Evolutionary conservation across 2,797 vertebrate genomes (phyloP).

Genomic region (Pteropus rufus): DNA sequence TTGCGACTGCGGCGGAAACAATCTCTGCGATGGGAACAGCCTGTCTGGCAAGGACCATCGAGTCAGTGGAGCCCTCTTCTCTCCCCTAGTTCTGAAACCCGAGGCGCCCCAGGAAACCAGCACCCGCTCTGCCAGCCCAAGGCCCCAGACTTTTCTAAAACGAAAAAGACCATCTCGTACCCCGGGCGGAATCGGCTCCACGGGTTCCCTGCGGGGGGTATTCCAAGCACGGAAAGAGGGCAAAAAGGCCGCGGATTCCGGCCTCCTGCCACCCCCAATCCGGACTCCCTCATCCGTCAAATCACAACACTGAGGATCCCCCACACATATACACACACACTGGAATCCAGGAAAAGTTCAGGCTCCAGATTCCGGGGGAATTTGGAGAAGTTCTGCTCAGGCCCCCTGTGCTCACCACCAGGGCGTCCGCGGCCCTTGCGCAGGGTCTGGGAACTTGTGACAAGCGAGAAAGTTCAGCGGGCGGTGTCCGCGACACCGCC

Average conservation of each 20-base stretch:
- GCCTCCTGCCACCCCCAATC: neutral
- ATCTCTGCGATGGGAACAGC: neutral
- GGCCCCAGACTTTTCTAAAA: slow-evolving; percentile 23
- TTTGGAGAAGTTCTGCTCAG: neutral
- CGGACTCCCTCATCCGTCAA: neutral
- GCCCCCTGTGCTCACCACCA: neutral
- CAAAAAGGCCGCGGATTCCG: neutral
- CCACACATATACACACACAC: neutral
- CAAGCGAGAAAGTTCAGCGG: slow-evolving; percentile 4
- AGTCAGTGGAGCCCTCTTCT: neutral
- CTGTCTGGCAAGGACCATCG: neutral
- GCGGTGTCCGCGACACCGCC: neutral
- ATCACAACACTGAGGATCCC: neutral
- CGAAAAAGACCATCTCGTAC: neutral
- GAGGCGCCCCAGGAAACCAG: neutral
- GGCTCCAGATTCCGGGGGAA: neutral
- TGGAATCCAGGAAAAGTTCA: neutral
- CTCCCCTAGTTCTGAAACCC: neutral
- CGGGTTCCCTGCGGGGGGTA: neutral
- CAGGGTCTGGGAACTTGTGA: neutral
- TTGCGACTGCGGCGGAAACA: neutral
- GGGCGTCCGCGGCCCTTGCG: neutral
- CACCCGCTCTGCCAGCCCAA: accelerated
- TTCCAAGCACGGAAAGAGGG: neutral
- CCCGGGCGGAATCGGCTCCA: neutral